Evolutionary conservation across 2,888 invertebrate species (phyloP), one percentile per base, ranked within the genome.

Genomic region (Caenorhabditis sp.): DNA sequence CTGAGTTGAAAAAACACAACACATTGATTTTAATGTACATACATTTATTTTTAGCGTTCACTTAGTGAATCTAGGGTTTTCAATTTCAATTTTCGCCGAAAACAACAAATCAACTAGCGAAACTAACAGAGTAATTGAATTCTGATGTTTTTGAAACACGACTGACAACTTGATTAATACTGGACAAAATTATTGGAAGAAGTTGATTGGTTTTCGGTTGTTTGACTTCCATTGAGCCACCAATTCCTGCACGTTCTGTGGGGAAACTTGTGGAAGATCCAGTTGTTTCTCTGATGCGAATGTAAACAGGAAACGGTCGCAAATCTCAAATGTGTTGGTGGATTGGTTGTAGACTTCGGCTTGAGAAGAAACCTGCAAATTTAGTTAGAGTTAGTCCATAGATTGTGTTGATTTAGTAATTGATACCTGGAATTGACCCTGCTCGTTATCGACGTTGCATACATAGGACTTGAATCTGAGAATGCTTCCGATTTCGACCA

Each of bases 401-500:
- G n/a, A n/a, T 40, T 28, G 20, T 20, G 1, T 37, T 18, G n/a
- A 20, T 22, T 44, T 37, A 20, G n/a, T 26, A 22, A 35, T 5
- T 22, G 40, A 60, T 22, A 82, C 82, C 69, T 82, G 82, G 18
- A 82, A 65, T 8, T 60, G 50, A 9, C 61, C 26, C 20, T 61
- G 47, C 6, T 64, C 51, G 24, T 53, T 53, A 18, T 62, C 32
- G 15, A 78, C 77, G 28, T 78, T 72, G 64, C 71, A 78, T 4
- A 82, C 67, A 24, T 58, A 72, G 20, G 82, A 24, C 44, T 58
- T 69, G 76, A 82, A 78, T 11, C 55, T 61, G 20, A 82, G 28
- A 61, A 72, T 62, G 18, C 78, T 68, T 55, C 82, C 82, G 20
- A 82, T 78, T 26, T 78, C 68, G 28, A 78, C 64, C 8, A 78